A percentile compares a stretch with the other conserved stretches of the same genome.
Evolutionary conservation across 1,140 invertebrate species (phyloP).

Genomic region (Venustaconcha ellipsiformis): DNA sequence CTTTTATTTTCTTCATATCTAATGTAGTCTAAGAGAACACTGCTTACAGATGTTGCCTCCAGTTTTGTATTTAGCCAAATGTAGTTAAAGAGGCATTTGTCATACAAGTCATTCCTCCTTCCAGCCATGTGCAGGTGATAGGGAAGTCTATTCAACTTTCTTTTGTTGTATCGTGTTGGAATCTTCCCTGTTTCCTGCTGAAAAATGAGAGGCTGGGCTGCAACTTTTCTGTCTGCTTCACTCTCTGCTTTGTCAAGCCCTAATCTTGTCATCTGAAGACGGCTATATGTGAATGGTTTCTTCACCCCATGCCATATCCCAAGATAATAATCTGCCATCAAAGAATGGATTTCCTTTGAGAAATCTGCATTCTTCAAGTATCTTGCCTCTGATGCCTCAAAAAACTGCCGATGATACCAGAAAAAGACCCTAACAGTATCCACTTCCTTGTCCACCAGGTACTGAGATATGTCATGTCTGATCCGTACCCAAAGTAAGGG

Average conservation of each 20-base stretch:
- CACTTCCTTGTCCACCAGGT: conserved; percentile 85
- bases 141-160: conserved; percentile 57
- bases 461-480: conserved; percentile 38
- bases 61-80: conserved; percentile 56
- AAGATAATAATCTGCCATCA: conserved; percentile 96
- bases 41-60: conserved; percentile 45
- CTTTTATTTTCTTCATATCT: conserved; percentile 72
- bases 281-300: conserved; percentile 94
- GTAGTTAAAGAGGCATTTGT: conserved; percentile 49
- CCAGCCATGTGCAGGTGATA: conserved; percentile 44
- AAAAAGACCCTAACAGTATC: conserved; percentile 72
- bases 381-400: conserved; percentile 76
- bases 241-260: conserved; percentile 82
- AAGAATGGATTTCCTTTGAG: conserved; percentile 94
- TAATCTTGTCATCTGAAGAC: conserved; percentile 77
- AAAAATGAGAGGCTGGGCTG: conserved; percentile 91
- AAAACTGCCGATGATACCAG: conserved; percentile 62
- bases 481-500: conserved; percentile 51
- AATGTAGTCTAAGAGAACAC: conserved; percentile 49
- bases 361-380: conserved; percentile 97
- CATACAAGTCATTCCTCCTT: conserved; percentile 62
- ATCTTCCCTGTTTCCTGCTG: conserved; percentile 13
- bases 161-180: conserved; percentile 43
- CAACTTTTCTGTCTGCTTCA: conserved; percentile 92
- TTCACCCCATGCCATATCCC: conserved; percentile 94